Conservation (phyloP, 2,797 vertebrate species). For the Brachyalestes nurse region DNA sequence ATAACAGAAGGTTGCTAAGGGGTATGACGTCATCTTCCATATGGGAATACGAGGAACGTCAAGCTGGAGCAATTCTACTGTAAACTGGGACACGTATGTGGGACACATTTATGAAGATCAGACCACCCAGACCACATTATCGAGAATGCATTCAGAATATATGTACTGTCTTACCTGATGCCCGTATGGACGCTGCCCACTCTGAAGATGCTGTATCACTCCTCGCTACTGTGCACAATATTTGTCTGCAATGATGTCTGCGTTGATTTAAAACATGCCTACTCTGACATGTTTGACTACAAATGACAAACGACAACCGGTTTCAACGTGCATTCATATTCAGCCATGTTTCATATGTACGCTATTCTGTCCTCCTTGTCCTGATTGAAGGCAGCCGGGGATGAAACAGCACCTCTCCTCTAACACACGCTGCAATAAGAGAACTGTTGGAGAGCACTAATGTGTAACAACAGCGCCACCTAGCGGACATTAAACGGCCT, state of each 20-base stretch:
- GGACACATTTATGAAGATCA: not conserved
- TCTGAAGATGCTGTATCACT: slow-evolving; percentile 82
- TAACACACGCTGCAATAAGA: slow-evolving; percentile 35
- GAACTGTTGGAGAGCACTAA: not conserved
- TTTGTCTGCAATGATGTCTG: slow-evolving; percentile 14
- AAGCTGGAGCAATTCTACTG: not conserved
- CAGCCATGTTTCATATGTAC: slow-evolving; percentile 26
- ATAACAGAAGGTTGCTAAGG: slow-evolving; percentile 29
- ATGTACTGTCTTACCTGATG: slow-evolving; percentile 37
- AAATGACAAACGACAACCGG: not conserved
- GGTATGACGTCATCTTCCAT: slow-evolving; percentile 39
- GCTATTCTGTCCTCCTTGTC: slow-evolving; percentile 61
- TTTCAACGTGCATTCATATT: slow-evolving; percentile 1
- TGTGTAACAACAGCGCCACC: slow-evolving; percentile 65
- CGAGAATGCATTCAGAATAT: not conserved
- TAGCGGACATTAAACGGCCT: slow-evolving; percentile 35
- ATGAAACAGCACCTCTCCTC: slow-evolving; percentile 65
- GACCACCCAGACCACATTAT: not conserved
- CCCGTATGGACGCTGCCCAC: slow-evolving; percentile 59
- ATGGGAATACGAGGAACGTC: slow-evolving; percentile 18
- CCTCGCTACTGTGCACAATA: slow-evolving; percentile 55
- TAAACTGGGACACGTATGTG: not conserved
- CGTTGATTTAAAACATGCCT: slow-evolving; percentile 21
- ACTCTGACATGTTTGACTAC: not conserved
- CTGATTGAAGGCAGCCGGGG: slow-evolving; percentile 43